phyloP scores from a whole-genome alignment of 2,113 vertebrate species.

The Ursus arctos region DNA sequence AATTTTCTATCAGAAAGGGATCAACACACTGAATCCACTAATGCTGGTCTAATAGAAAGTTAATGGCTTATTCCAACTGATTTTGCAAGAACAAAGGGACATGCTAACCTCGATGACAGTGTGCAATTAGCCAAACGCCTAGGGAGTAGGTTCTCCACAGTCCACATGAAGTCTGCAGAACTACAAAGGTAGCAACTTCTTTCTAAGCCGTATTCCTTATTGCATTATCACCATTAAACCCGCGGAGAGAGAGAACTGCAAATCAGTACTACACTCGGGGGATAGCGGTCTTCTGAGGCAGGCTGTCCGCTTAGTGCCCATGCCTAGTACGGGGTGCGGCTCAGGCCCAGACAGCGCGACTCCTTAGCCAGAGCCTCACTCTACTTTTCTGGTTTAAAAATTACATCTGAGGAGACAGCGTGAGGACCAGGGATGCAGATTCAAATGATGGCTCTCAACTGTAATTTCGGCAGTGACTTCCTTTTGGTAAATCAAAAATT shows the following conservation, averaged over 20 bases:
- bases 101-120: slow-evolving; percentile 62
- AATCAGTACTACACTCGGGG: slow-evolving; percentile 2
- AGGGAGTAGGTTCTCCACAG: slow-evolving; percentile 66
- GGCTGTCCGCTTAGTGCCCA: background rate
- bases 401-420: background rate
- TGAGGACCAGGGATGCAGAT: background rate
- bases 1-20: slow-evolving; percentile 78
- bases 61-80: slow-evolving; percentile 80
- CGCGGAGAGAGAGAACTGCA: background rate
- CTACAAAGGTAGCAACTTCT: slow-evolving; percentile 65
- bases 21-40: slow-evolving; percentile 75
- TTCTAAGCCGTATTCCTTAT: slow-evolving; percentile 38
- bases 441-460: background rate
- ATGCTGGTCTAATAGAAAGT: slow-evolving; percentile 78
- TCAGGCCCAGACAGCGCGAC: background rate
- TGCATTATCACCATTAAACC: slow-evolving; percentile 62
- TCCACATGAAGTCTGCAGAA: slow-evolving; percentile 58
- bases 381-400: slow-evolving; percentile 24
- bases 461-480: background rate
- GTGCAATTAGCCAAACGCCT: slow-evolving; percentile 71
- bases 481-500: background rate
- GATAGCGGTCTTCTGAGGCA: slow-evolving; percentile 23
- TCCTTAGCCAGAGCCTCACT: background rate
- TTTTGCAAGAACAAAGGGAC: slow-evolving; percentile 74
- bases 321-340: background rate